phyloP scores from a whole-genome alignment of 2,113 vertebrate genomes.

The Chamaetylas fuelleborni region DNA sequence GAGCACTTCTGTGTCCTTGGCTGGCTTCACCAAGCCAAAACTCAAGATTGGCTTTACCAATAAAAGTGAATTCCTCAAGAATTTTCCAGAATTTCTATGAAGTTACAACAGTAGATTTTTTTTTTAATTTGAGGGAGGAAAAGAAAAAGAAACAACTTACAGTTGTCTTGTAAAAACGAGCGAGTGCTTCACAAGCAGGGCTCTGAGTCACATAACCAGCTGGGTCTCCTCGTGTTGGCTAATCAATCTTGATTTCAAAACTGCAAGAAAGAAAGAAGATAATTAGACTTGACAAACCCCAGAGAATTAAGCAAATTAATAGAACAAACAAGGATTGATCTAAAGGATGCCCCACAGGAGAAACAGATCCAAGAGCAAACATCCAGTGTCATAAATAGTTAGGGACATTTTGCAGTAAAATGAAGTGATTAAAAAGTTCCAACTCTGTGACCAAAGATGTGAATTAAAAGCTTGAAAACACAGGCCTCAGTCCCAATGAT shows the following conservation, averaged over 20 bases:
- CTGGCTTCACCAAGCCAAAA: neutral
- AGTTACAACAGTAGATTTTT: neutral
- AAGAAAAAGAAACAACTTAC: conserved; percentile 16
- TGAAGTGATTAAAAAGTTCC: neutral
- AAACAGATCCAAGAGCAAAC: conserved; percentile 21
- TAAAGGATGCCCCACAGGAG: neutral
- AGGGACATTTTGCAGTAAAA: neutral
- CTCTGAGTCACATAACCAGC: conserved; percentile 44
- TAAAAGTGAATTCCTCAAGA: neutral
- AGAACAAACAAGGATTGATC: conserved; percentile 23
- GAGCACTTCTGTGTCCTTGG: neutral
- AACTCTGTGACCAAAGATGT: neutral
- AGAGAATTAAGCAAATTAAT: conserved; percentile 51
- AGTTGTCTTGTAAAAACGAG: neutral
- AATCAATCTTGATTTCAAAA: conserved; percentile 52
- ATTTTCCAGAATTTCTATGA: neutral
- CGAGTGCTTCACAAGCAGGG: neutral
- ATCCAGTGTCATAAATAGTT: neutral
- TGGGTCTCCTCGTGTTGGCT: neutral
- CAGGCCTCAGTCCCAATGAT: neutral
- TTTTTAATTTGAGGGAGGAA: neutral
- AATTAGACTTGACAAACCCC: conserved; percentile 30
- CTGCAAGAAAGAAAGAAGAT: conserved; percentile 34
- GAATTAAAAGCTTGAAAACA: neutral
- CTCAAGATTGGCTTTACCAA: neutral